Conservation (phyloP, 2,797 vertebrate species). For the Pelochelys cantorii region DNA sequence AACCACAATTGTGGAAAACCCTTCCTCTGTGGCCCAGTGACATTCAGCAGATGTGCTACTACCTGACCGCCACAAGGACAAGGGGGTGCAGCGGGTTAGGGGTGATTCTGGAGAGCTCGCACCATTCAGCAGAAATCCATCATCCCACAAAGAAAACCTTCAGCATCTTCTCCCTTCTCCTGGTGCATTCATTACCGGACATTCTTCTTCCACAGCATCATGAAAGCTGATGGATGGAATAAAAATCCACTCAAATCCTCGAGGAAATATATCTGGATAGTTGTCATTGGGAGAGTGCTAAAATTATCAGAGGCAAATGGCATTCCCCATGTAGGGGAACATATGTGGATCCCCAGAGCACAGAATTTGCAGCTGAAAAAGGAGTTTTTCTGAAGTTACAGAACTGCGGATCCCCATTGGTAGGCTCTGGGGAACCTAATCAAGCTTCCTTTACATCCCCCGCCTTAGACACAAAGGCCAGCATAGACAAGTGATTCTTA, state of each 20-base stretch:
- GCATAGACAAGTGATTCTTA: not conserved
- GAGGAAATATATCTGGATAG: not conserved
- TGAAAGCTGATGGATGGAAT: not conserved
- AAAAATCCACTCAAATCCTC: not conserved
- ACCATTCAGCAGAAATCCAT: not conserved
- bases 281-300: not conserved
- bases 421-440: not conserved
- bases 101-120: not conserved
- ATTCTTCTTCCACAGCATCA: not conserved
- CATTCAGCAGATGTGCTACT: accelerated
- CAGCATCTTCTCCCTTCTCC: accelerated
- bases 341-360: not conserved
- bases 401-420: not conserved
- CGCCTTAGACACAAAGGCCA: not conserved
- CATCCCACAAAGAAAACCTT: not conserved
- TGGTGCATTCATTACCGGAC: not conserved
- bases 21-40: accelerated
- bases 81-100: accelerated
- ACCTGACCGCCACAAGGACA: accelerated
- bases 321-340: not conserved
- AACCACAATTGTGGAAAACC: not conserved
- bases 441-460: not conserved
- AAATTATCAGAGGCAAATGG: not conserved
- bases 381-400: not conserved
- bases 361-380: not conserved